phyloP scores from a whole-genome alignment of 2,888 invertebrate genomes.

The Timema cristinae region DNA sequence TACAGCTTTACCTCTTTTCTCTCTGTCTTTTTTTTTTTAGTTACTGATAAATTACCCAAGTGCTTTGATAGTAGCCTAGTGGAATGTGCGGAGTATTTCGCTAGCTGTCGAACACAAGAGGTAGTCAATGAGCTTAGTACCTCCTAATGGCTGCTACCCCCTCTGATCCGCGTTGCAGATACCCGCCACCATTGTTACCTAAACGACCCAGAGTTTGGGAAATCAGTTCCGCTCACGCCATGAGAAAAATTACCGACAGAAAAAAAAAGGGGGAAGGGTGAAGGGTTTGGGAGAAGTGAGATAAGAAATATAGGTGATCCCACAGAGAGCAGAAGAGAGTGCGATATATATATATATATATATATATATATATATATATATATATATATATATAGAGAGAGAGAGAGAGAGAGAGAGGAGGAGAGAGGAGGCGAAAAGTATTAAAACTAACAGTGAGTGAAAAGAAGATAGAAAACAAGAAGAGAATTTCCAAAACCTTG shows the following conservation, averaged over 20 bases:
- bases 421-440: not conserved
- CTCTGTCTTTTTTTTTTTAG: conserved; percentile 20
- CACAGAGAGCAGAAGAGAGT: conserved; percentile 11
- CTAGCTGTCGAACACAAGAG: conserved; percentile 13
- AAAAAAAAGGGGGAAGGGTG: conserved; percentile 29
- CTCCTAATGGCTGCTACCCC: conserved; percentile 26
- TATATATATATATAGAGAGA: not conserved
- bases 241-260: conserved; percentile 31
- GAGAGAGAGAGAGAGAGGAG: not conserved
- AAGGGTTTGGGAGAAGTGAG: conserved; percentile 26
- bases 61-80: conserved; percentile 12
- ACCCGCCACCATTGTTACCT: conserved; percentile 30
- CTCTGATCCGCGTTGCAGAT: conserved; percentile 27
- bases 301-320: conserved; percentile 17
- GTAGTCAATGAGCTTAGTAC: conserved; percentile 13
- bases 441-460: no score
- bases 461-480: no score
- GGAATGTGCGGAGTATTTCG: conserved; percentile 16
- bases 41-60: conserved; percentile 25
- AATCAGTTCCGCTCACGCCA: conserved; percentile 29
- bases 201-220: conserved; percentile 29
- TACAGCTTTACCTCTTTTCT: conserved; percentile 18
- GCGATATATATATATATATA: not conserved
- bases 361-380: not conserved
- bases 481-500: no score